Percentiles rank a stretch among this genome's conserved stretches.
Evolutionary conservation across 2,888 invertebrate genomes (phyloP).

Genomic region (Trachelus iudaicus): DNA sequence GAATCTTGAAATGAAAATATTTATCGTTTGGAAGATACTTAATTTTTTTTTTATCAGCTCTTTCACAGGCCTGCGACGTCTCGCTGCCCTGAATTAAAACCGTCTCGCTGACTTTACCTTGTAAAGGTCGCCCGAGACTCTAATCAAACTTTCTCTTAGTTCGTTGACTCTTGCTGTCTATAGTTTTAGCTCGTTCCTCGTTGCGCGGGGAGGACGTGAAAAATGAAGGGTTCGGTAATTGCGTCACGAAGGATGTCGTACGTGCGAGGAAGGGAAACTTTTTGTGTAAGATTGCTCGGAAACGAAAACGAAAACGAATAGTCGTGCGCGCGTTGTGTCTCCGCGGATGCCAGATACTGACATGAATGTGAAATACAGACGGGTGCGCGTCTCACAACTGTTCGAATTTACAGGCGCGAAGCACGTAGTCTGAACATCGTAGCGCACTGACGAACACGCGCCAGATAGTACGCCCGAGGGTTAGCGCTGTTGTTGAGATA

Average conservation of each 20-base stretch:
- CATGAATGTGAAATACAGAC: neutral
- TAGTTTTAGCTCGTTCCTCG: neutral
- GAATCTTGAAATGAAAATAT: neutral
- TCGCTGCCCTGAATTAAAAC: neutral
- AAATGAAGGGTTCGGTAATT: neutral
- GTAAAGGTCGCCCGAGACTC: neutral
- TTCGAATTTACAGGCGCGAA: conserved; percentile 17
- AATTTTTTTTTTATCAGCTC: neutral
- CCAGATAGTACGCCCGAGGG: neutral
- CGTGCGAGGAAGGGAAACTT: neutral
- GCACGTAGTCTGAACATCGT: conserved; percentile 16
- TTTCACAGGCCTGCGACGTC: neutral
- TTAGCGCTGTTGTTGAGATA: neutral
- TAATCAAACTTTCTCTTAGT: neutral
- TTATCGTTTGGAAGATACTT: neutral
- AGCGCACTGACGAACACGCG: neutral
- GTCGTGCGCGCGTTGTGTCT: neutral
- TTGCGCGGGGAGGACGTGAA: neutral
- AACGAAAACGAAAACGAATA: neutral
- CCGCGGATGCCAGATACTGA: neutral
- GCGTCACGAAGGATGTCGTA: neutral
- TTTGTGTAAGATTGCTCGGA: neutral
- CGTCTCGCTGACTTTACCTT: neutral
- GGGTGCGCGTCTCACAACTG: conserved; percentile 10
- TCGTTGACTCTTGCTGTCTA: neutral